These are phyloP conservation scores for Centrocercus urophasianus DNA, from an alignment of 2,113 vertebrate species.

Conservation along the genomic window DNA sequence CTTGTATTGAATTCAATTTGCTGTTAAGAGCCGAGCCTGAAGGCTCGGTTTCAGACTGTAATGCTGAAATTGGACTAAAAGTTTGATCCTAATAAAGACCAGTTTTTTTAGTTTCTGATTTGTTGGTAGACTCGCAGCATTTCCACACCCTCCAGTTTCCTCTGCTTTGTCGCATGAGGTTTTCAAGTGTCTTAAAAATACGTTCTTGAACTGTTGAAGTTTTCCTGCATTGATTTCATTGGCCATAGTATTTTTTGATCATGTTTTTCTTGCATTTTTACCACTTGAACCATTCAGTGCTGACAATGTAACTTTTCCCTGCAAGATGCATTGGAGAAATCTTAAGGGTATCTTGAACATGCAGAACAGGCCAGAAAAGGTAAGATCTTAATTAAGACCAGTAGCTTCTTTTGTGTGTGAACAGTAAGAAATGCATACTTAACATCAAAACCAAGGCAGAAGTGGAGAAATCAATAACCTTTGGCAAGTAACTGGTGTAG, in stretches of 20 bases:
- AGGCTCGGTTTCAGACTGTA: not conserved
- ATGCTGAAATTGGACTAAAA: not conserved
- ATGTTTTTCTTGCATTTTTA: not conserved
- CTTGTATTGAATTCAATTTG: not conserved
- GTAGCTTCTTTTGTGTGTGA: not conserved
- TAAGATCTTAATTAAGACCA: not conserved
- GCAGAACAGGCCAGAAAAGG: not conserved
- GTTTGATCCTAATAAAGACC: not conserved
- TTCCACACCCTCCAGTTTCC: accelerated
- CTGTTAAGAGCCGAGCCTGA: not conserved
- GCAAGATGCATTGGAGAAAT: not conserved
- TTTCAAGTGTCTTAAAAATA: not conserved
- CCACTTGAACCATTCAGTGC: not conserved
- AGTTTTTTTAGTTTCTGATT: not conserved
- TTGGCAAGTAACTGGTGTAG: not conserved
- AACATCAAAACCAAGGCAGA: not conserved
- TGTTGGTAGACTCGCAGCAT: not conserved
- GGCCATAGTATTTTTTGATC: not conserved
- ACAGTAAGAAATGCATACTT: not conserved
- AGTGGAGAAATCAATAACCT: not conserved
- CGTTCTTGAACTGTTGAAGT: not conserved
- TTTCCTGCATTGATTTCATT: not conserved
- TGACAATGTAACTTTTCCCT: not conserved
- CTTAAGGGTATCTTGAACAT: not conserved
- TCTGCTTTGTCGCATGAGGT: not conserved